phyloP scores from a whole-genome alignment of 2,888 invertebrate genomes.

The Elegia similella region DNA sequence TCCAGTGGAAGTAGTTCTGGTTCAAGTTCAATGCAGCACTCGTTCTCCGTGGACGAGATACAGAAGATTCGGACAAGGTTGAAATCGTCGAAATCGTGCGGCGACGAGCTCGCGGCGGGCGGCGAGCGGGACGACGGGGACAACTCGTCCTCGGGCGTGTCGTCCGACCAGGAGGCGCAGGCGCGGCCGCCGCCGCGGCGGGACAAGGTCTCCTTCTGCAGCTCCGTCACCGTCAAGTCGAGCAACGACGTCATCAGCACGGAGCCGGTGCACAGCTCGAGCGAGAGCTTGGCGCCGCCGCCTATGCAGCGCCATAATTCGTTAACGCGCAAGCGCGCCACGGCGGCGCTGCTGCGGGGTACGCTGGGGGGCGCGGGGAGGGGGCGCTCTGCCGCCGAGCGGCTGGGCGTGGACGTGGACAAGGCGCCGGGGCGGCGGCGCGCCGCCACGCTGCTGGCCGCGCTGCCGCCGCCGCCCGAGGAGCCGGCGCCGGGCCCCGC shows the following conservation, averaged over 20 bases:
- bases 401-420: conserved; percentile 66
- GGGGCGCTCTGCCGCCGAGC: conserved; percentile 64
- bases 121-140: conserved; percentile 88
- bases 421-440: conserved; percentile 73
- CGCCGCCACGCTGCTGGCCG: conserved; percentile 88
- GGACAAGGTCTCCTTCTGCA: conserved; percentile 77
- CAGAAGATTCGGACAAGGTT: conserved; percentile 92
- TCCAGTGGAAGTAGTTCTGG: conserved; percentile 88
- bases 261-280: conserved; percentile 76
- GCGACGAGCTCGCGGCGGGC: conserved; percentile 86
- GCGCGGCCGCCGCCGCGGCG: conserved; percentile 55
- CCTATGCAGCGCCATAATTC: conserved; percentile 84
- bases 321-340: conserved; percentile 82
- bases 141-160: conserved; percentile 93
- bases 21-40: conserved; percentile 90
- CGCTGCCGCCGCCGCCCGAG: conserved; percentile 91
- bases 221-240: conserved; percentile 75
- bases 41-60: conserved; percentile 93
- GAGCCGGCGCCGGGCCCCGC: conserved; percentile 70
- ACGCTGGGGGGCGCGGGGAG: conserved; percentile 41
- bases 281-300: conserved; percentile 66
- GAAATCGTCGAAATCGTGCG: conserved; percentile 93
- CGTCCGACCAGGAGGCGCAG: conserved; percentile 88
- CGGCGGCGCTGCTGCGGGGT: conserved; percentile 80
- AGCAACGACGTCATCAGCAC: conserved; percentile 78